Percentiles rank a stretch among this genome's conserved stretches.
These are phyloP conservation scores for Taenaris catops DNA, from an alignment of 2,888 invertebrate species.

Conservation along the genomic window DNA sequence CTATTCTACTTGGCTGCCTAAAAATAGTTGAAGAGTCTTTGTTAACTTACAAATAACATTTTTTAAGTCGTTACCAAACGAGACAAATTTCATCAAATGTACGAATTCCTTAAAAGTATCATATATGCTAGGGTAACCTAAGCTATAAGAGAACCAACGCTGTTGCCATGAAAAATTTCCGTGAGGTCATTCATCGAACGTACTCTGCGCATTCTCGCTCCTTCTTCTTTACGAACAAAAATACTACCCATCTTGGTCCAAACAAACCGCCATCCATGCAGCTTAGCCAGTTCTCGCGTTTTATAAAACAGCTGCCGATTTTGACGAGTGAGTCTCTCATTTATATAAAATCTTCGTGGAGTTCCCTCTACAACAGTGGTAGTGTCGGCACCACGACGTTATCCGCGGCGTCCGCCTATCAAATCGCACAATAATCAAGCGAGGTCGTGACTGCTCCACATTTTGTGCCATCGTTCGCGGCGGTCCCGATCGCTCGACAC, in stretches of 20 bases:
- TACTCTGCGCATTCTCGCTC: slow-evolving; percentile 4
- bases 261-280: slow-evolving; percentile 16
- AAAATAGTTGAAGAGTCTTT: too few relatives aligned
- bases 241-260: slow-evolving; percentile 22
- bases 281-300: slow-evolving; percentile 14
- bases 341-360: too few relatives aligned
- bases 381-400: slow-evolving; percentile 19
- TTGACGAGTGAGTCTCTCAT: slow-evolving; percentile 21
- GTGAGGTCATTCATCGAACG: too few relatives aligned
- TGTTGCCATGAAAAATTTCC: too few relatives aligned
- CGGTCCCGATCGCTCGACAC: slow-evolving; percentile 13
- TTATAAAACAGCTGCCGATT: slow-evolving; percentile 23
- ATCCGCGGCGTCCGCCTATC: slow-evolving; percentile 21
- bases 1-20: too few relatives aligned
- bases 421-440: slow-evolving; percentile 18
- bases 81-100: too few relatives aligned
- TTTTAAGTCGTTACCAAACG: too few relatives aligned
- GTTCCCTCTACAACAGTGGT: too few relatives aligned
- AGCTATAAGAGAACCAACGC: too few relatives aligned
- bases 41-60: too few relatives aligned
- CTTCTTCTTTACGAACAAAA: slow-evolving; percentile 11
- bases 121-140: too few relatives aligned
- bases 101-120: too few relatives aligned
- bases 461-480: slow-evolving; percentile 1
- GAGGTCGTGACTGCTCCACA: not conserved